Conservation (phyloP, 2,113 vertebrate species). For the Erythrocebus patas region DNA sequence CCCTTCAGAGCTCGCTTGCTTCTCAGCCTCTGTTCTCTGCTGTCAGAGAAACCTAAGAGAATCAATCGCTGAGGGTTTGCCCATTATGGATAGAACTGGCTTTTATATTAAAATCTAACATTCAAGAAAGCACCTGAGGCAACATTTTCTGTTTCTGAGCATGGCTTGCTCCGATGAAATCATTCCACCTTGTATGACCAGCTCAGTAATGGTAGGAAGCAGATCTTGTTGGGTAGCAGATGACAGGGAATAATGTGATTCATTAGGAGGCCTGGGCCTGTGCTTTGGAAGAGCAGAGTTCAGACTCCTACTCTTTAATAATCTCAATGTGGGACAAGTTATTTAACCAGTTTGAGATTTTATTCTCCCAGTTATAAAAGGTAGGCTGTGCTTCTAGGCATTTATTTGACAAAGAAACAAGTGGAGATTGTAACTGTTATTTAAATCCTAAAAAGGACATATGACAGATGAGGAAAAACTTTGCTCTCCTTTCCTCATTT, state of each 20-base stretch:
- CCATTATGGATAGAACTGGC: constrained; percentile 18
- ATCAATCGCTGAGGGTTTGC: background rate
- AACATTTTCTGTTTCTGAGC: constrained; percentile 47
- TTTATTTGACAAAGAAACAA: background rate
- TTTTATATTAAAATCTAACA: constrained; percentile 63
- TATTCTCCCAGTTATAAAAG: background rate
- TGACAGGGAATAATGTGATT: background rate
- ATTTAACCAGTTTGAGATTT: background rate
- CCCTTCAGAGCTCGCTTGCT: background rate
- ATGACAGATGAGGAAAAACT: background rate
- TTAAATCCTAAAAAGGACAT: background rate
- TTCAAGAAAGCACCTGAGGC: constrained; percentile 40
- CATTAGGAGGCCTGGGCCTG: background rate
- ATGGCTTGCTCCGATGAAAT: background rate
- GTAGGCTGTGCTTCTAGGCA: background rate
- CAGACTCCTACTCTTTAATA: constrained; percentile 6
- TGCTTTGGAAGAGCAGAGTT: constrained; percentile 1
- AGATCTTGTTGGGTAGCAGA: background rate
- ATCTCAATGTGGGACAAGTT: background rate
- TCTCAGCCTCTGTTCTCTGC: background rate
- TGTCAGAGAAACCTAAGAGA: constrained; percentile 26
- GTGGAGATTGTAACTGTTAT: background rate
- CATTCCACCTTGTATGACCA: background rate
- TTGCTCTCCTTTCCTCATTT: background rate
- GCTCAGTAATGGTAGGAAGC: background rate